Evolutionary conservation across 2,797 vertebrate species (phyloP), one percentile per base, ranked within the genome.

Genomic region (Gadopsis marmoratus): DNA sequence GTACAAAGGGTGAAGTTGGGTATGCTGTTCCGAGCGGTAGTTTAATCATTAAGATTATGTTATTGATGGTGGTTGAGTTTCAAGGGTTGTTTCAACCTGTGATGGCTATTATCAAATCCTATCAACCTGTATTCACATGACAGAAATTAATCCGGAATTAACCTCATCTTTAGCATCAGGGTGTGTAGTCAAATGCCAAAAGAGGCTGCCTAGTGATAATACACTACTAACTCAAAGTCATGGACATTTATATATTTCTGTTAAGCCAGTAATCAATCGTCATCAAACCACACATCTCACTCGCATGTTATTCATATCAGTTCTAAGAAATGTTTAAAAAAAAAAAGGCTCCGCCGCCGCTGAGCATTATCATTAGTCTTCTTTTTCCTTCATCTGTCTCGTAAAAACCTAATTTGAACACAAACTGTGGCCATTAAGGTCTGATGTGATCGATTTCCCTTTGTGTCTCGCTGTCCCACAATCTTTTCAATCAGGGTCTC

Each of bases 1-100:
- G 91, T 95, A 90, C 91, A 93, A 94, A 94, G 94, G 86, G 93
- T 95, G 94, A 95, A 90, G 80, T 84, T 63, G 88, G 91, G 90
- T 91, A 90, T 87, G 85, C 74, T 91, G 80, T 73, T 70, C 53
- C 0, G 33, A 88, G 76, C 71, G 2, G 29, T 86, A 78, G 54
- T 80, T 89, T 33, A 74, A 81, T 74, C 45, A 68, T 60, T 75
- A 63, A 58, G 61, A 61, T 74, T 64, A 71, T 71, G 70, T 87
- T 75, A 74, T 50, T 59, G 37, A 84, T 90, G 79, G 79, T 81
- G 85, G 74, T 88, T 90, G 71, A 76, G 82, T 79, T 92, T 89
- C 31, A 87, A 89, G 90, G 93, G 90, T 94, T 92, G 87, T 90
- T 79, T 89, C 86, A 90, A 82, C 86, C 83, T 91, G 82, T 89